phyloP scores from a whole-genome alignment of 2,113 vertebrate genomes.

The Perognathus longimembris region DNA sequence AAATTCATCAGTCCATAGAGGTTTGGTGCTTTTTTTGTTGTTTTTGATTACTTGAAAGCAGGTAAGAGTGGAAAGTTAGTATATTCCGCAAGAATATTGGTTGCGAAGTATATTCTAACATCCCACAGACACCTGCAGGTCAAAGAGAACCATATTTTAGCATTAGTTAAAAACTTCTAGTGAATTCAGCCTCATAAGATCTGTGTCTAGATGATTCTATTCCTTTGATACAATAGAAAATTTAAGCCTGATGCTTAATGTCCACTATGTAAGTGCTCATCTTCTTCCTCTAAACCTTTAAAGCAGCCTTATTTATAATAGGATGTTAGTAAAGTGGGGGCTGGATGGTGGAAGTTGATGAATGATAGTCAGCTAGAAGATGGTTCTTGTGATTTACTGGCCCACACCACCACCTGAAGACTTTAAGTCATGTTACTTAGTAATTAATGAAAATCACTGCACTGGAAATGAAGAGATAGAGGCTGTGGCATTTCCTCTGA shows the following conservation, averaged over 20 bases:
- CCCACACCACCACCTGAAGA: neutral
- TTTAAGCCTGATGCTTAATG: neutral
- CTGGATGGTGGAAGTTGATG: neutral
- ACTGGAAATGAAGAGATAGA: conserved; percentile 8
- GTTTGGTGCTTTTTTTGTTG: neutral
- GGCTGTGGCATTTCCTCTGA: neutral
- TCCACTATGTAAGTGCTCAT: neutral
- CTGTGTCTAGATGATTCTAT: neutral
- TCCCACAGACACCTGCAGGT: neutral
- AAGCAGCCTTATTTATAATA: neutral
- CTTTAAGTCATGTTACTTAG: conserved; percentile 7
- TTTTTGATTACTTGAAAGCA: neutral
- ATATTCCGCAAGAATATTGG: neutral
- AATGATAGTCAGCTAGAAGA: neutral
- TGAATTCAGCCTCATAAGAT: neutral
- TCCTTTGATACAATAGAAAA: neutral
- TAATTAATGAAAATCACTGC: conserved; percentile 41
- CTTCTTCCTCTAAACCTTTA: neutral
- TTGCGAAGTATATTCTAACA: neutral
- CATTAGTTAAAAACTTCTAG: neutral
- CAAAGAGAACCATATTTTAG: neutral
- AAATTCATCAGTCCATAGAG: neutral
- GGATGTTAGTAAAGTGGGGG: neutral
- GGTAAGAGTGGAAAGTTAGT: neutral
- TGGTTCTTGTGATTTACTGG: neutral